Percentiles rank a stretch among this genome's conserved stretches.
phyloP scores from a whole-genome alignment of 2,113 vertebrate species.

The Apaloderma vittatum region DNA sequence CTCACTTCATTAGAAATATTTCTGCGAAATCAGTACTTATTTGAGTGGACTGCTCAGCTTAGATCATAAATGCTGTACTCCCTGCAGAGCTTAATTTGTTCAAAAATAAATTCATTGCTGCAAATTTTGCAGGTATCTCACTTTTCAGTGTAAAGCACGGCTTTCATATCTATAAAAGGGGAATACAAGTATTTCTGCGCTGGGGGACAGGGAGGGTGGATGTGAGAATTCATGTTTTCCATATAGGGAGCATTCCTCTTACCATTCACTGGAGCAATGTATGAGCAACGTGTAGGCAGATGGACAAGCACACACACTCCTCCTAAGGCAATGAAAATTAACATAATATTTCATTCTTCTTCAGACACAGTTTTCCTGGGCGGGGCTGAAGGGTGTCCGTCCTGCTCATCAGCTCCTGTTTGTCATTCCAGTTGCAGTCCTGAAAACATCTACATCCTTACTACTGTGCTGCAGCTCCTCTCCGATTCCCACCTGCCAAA shows the following conservation, averaged over 20 bases:
- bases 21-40: neutral
- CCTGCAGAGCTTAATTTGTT: neutral
- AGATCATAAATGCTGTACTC: neutral
- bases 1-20: slow-evolving; percentile 21
- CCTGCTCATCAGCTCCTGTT: neutral
- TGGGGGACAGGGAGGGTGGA: neutral
- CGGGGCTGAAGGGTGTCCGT: neutral
- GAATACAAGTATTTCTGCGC: neutral
- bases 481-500: neutral
- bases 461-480: neutral
- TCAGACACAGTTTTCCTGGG: neutral
- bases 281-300: neutral
- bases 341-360: neutral
- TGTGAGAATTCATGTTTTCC: neutral
- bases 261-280: neutral
- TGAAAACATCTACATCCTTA: neutral
- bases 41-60: neutral
- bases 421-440: neutral
- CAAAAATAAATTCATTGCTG: neutral
- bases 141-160: neutral
- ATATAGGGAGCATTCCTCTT: neutral
- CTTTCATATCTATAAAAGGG: neutral
- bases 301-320: neutral
- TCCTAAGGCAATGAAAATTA: neutral
- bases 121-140: neutral